These are phyloP conservation scores for Gymnoscopelus braueri DNA, from an alignment of 2,797 vertebrate genomes.

Conservation along the genomic window DNA sequence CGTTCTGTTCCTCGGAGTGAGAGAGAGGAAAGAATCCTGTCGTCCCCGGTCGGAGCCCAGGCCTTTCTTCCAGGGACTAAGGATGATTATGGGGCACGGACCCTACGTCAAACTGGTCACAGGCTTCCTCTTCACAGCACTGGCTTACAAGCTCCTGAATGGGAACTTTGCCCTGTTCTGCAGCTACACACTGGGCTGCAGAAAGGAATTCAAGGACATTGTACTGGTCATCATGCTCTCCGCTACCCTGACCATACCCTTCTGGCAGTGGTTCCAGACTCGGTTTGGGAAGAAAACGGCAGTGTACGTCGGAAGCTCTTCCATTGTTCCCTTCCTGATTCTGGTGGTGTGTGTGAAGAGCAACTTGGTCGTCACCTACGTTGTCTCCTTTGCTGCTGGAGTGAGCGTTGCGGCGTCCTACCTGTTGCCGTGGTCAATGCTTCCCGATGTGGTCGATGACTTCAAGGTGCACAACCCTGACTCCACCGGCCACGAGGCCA, in stretches of 20 bases:
- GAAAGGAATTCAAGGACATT: no score
- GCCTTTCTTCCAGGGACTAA: no score
- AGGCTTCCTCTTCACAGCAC: no score
- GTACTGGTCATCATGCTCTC: conserved; percentile 74
- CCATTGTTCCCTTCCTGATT: conserved; percentile 92
- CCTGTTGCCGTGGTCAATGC: conserved; percentile 97
- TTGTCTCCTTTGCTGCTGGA: conserved; percentile 89
- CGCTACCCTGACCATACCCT: conserved; percentile 91
- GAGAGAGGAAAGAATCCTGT: no score
- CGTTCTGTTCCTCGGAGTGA: no score
- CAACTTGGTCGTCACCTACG: conserved; percentile 88
- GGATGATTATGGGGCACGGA: no score
- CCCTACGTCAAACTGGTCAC: no score
- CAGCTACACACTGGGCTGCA: no score
- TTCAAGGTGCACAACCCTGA: conserved; percentile 91
- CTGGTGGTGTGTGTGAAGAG: conserved; percentile 84
- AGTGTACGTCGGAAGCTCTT: conserved; percentile 90
- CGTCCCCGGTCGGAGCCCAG: no score
- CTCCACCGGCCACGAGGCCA: conserved; percentile 79
- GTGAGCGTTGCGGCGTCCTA: conserved; percentile 93
- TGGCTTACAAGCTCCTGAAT: no score
- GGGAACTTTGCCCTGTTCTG: no score
- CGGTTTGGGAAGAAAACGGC: conserved; percentile 95
- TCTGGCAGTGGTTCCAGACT: conserved; percentile 99
- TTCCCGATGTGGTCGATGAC: conserved; percentile 94